These are phyloP conservation scores for Cichlasoma orientale DNA, from an alignment of 2,797 vertebrate species.

Conservation along the genomic window DNA sequence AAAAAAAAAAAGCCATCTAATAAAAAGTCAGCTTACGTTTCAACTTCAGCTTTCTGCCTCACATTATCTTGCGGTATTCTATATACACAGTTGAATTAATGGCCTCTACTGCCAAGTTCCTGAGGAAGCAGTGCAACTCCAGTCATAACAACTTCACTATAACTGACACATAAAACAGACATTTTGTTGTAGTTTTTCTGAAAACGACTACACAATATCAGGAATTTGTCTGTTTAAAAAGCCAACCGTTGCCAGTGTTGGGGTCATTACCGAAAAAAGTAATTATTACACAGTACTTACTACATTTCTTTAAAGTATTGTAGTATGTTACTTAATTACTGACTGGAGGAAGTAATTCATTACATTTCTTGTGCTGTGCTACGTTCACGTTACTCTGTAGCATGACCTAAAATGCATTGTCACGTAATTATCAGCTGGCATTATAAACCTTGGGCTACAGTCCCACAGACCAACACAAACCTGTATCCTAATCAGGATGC, in stretches of 20 bases:
- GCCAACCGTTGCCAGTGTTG: background rate
- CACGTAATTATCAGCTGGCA: too few species aligned
- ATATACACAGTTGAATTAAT: background rate
- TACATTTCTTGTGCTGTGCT: too few species aligned
- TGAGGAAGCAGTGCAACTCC: background rate
- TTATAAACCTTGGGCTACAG: too few species aligned
- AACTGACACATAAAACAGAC: background rate
- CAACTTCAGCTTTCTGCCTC: background rate
- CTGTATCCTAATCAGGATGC: too few species aligned
- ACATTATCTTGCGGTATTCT: background rate
- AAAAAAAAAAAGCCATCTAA: too few species aligned
- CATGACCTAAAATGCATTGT: too few species aligned
- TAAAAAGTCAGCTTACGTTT: background rate
- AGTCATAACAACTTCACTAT: background rate
- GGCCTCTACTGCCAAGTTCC: background rate
- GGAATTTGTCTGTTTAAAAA: background rate
- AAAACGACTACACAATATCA: background rate
- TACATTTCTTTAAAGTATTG: too few species aligned
- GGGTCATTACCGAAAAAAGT: background rate
- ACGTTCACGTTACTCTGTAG: too few species aligned
- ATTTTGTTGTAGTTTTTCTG: background rate
- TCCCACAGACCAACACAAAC: too few species aligned
- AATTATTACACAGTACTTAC: background rate
- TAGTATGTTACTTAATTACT: background rate
- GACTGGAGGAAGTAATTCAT: background rate